A percentile compares a stretch with the other conserved stretches of the same genome.
Conservation (phyloP, 2,113 vertebrate genomes). For the Lophochroa leadbeateri region DNA sequence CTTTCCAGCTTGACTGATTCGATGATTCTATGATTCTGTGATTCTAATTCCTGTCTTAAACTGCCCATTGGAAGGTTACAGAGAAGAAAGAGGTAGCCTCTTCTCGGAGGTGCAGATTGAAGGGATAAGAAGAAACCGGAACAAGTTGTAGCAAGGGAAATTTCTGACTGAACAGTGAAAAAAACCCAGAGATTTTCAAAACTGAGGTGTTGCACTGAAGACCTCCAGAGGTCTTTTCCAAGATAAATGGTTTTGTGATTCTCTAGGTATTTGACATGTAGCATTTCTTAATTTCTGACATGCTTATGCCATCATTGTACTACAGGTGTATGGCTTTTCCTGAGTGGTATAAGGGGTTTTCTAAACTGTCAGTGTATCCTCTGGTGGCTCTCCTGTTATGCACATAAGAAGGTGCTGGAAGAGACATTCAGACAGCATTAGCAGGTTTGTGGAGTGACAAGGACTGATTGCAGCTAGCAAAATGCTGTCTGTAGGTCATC, state of each 20-base stretch:
- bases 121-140: background rate
- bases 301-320: fast-evolving
- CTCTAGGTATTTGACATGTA: background rate
- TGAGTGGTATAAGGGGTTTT: background rate
- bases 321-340: background rate
- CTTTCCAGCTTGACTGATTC: background rate
- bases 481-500: background rate
- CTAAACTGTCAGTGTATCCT: background rate
- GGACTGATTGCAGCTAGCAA: background rate
- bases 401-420: fast-evolving
- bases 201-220: background rate
- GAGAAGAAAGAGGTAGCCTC: background rate
- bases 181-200: background rate
- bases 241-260: background rate
- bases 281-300: background rate
- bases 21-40: background rate
- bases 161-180: background rate
- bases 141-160: background rate
- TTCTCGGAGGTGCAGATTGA: background rate
- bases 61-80: background rate
- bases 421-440: fast-evolving
- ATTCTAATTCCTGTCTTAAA: background rate
- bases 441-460: background rate
- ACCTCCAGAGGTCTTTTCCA: background rate
- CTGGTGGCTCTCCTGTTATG: background rate